Conservation (phyloP, 2,888 invertebrate species). For the Adelphocoris suturalis region DNA sequence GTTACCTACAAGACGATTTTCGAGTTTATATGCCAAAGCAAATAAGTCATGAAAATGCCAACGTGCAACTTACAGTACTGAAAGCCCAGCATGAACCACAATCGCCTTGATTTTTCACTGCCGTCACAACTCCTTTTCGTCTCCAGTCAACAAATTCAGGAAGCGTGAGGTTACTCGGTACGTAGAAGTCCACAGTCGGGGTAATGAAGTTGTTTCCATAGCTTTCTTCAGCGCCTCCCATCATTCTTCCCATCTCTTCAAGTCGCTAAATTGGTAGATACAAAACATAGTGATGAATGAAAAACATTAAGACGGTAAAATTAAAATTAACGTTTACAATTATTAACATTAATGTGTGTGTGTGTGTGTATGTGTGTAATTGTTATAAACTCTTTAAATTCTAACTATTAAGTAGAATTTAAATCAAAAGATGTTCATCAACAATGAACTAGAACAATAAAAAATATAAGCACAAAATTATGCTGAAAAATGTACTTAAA, state of each 20-base stretch:
- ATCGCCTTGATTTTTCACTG: slow-evolving; percentile 91
- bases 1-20: too few species aligned
- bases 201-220: not conserved
- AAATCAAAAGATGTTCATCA: too few species aligned
- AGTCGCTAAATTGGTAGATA: not conserved
- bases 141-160: slow-evolving; percentile 92
- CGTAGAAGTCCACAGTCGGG: not conserved
- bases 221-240: not conserved
- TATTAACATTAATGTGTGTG: not conserved
- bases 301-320: not conserved
- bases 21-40: too few species aligned
- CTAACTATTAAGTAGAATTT: too few species aligned
- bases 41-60: too few species aligned
- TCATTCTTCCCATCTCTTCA: not conserved
- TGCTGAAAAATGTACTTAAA: too few species aligned
- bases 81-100: slow-evolving; percentile 93
- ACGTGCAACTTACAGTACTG: slow-evolving; percentile 88
- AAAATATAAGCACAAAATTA: too few species aligned
- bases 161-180: slow-evolving; percentile 77
- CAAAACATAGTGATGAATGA: not conserved
- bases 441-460: too few species aligned
- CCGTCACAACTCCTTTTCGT: slow-evolving; percentile 89
- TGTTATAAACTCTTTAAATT: too few species aligned
- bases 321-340: not conserved
- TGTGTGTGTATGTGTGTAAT: too few species aligned